Base-by-base conservation (phyloP, 2,797 vertebrate genomes). In the Gastrophryne carolinensis region DNA sequence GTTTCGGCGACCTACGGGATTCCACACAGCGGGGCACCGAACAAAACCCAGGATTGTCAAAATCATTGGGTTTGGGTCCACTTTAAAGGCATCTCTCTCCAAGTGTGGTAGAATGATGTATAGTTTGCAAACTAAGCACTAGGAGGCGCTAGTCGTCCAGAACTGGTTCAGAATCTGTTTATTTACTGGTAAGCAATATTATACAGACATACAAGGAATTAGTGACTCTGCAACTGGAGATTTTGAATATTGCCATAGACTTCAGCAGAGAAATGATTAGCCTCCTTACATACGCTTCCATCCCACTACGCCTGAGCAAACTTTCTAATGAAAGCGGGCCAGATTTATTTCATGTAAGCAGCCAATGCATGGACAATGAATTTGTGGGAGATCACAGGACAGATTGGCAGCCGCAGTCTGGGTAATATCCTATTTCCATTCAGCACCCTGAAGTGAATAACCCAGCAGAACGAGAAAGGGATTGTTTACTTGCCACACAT, bases 221-320 rank as follows among this genome's bases (percentile, higher is more conserved):
- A n/a, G n/a, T n/a, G 6, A 30, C 26, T 41, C 49, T n/a, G 53
- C n/a, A 62, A 52, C 32, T 72, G 69, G 30, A 26, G 39, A 27
- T 5, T 21, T n/a, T 39, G 27, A 4, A 63, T 17, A 50, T 53
- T 9, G 11, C 58, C 19, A 10, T 26, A 41, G 52, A 53, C 60
- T 29, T 7, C 26, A 44, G 6, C n/a, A 44, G 6, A 27, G 23
- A 29, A 49, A 9, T 10, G 21, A 37, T 58, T 29, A 57, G 11
- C 7, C 37, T 70, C 30, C 49, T 3, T 17, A 12, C 24, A 60
- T 37, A 47, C 24, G 53, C 23, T 67, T 52, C 23, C 21, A 32
- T 12, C 7, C 34, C 44, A 32, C 58, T 27, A 35, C 4, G 32
- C 58, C 52, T 63, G 58, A 41, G 1, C 7, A 34, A 30, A 5